A percentile compares a stretch with the other conserved stretches of the same genome.
Conservation (phyloP, 2,797 vertebrate species). For the Cirrhinus molitorella region DNA sequence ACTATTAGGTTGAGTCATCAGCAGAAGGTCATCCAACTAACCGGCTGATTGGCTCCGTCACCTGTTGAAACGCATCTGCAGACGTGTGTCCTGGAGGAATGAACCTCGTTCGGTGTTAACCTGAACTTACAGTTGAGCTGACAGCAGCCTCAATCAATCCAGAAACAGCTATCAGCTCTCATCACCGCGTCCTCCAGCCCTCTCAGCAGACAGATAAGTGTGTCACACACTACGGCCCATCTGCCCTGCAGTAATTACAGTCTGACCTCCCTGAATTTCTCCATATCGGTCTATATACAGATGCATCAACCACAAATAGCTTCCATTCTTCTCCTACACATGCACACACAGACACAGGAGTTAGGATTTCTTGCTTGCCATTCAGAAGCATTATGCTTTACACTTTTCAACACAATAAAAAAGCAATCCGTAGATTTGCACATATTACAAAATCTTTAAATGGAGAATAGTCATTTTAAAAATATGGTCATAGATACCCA, state of each 20-base stretch:
- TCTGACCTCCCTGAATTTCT: slow-evolving; percentile 53
- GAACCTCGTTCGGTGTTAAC: slow-evolving; percentile 9
- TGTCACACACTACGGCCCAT: neutral
- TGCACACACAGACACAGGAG: neutral
- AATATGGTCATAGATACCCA: neutral
- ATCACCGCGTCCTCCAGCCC: slow-evolving; percentile 36
- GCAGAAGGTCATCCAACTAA: slow-evolving; percentile 2
- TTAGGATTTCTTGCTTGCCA: neutral
- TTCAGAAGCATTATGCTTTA: neutral
- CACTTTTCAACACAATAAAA: neutral
- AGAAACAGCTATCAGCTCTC: slow-evolving; percentile 33
- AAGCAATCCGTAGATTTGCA: neutral
- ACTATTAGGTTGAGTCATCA: slow-evolving; percentile 3
- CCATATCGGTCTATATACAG: slow-evolving; percentile 48
- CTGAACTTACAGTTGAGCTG: slow-evolving; percentile 29
- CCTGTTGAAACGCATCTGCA: slow-evolving; percentile 4
- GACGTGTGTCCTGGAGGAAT: slow-evolving; percentile 32
- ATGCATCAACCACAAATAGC: slow-evolving; percentile 44
- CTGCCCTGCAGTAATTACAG: slow-evolving; percentile 58
- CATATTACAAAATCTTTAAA: neutral
- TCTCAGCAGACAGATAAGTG: slow-evolving; percentile 52
- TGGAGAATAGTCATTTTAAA: neutral
- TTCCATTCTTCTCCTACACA: slow-evolving; percentile 31
- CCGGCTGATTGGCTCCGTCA: neutral
- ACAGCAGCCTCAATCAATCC: slow-evolving; percentile 50